Percentiles rank a stretch among this genome's conserved stretches.
These are phyloP conservation scores for Margarornis squamiger DNA, from an alignment of 2,797 vertebrate genomes.

Conservation along the genomic window DNA sequence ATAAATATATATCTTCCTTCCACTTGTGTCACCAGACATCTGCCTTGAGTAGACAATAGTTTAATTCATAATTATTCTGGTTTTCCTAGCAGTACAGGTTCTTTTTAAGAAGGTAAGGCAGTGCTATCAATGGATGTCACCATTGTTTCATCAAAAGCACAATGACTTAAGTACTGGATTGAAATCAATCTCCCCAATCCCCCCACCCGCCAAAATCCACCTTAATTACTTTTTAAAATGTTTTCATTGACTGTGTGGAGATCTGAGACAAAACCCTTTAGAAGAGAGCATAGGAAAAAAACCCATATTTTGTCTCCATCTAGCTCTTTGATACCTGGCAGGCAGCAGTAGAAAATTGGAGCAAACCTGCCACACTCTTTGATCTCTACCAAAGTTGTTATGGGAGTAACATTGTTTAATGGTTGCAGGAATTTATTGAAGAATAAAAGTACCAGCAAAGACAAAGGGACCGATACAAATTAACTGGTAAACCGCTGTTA, in stretches of 20 bases:
- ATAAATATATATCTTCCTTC: background rate
- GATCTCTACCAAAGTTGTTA: background rate
- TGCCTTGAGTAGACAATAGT: background rate
- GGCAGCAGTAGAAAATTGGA: background rate
- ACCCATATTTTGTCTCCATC: background rate
- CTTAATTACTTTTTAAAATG: conserved; percentile 1
- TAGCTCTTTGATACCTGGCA: background rate
- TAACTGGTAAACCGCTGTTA: background rate
- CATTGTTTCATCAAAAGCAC: background rate
- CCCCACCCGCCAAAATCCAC: background rate
- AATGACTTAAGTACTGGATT: background rate
- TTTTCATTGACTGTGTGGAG: background rate
- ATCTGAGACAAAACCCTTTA: background rate
- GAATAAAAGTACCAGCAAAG: conserved; percentile 20
- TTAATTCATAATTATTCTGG: background rate
- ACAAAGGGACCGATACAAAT: background rate
- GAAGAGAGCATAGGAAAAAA: background rate
- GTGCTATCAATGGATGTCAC: conserved; percentile 1
- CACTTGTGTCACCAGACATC: background rate
- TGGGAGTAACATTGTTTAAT: conserved; percentile 2
- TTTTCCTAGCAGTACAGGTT: background rate
- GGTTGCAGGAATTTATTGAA: conserved; percentile 26
- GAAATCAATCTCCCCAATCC: background rate
- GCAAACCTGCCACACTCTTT: background rate
- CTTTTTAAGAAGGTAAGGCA: background rate